Base-by-base conservation (phyloP, 2,113 vertebrate genomes). In the Alectura lathami region DNA sequence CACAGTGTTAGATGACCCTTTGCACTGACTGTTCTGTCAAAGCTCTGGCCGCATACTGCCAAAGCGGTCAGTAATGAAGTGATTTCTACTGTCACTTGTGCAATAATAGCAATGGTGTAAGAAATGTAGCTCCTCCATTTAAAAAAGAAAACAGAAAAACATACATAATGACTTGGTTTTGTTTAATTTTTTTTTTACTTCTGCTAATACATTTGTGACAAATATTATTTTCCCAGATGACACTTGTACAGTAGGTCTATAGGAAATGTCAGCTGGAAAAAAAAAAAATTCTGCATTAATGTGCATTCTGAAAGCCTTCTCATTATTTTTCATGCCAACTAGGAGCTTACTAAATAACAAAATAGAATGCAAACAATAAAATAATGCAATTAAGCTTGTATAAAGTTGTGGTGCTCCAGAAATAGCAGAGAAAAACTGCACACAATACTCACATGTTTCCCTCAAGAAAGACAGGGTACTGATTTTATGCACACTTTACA, bases 301-400 rank as follows among this genome's bases (percentile, higher is more conserved):
- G 92, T 95, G 92, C 91, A 94, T 95, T 92, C 91, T 88, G 86
- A 93, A 95, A 97, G 77, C 36, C 32, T 88, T 93, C 96, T 97
- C 94, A 96, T 97, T 98, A 97, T 97, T 95, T 96, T 88, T 94
- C 72, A 82, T 86, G 86, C 86, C 91, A 90, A 62, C 89, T 53
- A 78, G 84, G 81, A 95, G 95, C 88, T 95, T 96, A 76, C 83
- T 92, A 86, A 94, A 96, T 92, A 94, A 94, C 47, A 86, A 95
- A 94, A 91, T 38, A 90, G 75, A 72, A 88, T 88, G 85, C 70
- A 80, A 87, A 80, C 87, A 92, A 96, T 89, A 84, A 96, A 93
- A 96, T 91, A 96, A 94, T 86, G 74, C 95, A 97, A 94, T 96
- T 95, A 96, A 93, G 50, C 78, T 96, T 81, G 91, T 94, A 96